Evolutionary conservation across 2,888 invertebrate species (phyloP), one percentile per base, ranked within the genome.

Genomic region (Alsophila aescularia): DNA sequence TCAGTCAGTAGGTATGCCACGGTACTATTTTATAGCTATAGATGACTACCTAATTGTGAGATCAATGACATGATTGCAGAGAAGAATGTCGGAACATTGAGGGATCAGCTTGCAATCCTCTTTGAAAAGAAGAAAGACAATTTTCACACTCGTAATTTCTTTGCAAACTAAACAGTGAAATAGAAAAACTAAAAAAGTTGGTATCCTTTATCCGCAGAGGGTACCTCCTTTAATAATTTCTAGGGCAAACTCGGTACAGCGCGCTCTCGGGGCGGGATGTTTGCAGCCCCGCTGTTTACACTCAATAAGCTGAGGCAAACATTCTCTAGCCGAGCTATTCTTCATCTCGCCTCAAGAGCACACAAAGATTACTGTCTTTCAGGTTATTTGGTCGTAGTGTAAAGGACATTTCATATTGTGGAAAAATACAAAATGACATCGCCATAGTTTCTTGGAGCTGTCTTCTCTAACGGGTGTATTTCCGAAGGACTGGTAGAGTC

Each of bases 301-400:
- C 78, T 81, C 83, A 83, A 84, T 85, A 83, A 83, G 73, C 74
- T 68, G 72, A 62, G 59, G 77, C 78, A 83, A 83, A 83, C 79
- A 83, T 70, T 74, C 69, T 59, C 60, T 58, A 60, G 40, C 50
- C 66, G 64, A 75, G 69, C 71, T 70, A 69, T 73, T 72, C 69
- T 70, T 70, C 66, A 70, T 70, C 64, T 60, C 69, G 67, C 64
- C 63, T 69, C 41, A 40, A 54, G 42, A 57, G 45, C 40, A 41
- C 55, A 55, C 45, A 45, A 35, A 42, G 50, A 56, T 56, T 45
- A 56, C 55, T 31, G 27, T 55, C 55, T 55, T 36, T 55, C 40
- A 36, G 39, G 43, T 44, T 43, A 44, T 49, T 49, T 39, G 16
- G 14, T 35, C 43, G 40, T 16, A 41, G 6, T 48, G 18, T 18